These are phyloP conservation scores for Agrilus planipennis DNA, from an alignment of 1,140 invertebrate species.

Conservation along the genomic window DNA sequence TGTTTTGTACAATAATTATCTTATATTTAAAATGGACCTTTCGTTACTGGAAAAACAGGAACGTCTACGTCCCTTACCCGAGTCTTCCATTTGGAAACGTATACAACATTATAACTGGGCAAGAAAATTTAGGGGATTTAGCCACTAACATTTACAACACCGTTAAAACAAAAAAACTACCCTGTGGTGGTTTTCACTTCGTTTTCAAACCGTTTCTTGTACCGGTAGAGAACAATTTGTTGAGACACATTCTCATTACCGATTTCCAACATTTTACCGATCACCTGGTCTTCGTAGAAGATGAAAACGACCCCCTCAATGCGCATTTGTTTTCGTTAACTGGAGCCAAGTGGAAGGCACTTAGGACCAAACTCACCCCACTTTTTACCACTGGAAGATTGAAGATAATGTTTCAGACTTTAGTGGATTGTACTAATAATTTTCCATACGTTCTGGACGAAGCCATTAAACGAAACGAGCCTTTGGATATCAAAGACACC, in stretches of 20 bases:
- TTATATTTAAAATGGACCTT: slow-evolving; percentile 8
- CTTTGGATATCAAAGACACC: too few species aligned
- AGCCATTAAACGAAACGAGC: too few species aligned
- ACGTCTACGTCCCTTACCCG: slow-evolving; percentile 7
- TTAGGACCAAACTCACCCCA: slow-evolving; percentile 34
- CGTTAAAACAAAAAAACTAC: slow-evolving; percentile 1
- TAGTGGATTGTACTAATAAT: background rate
- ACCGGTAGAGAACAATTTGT: too few species aligned
- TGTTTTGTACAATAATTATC: too few species aligned
- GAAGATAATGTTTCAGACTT: slow-evolving; percentile 1
- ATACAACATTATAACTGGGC: background rate
- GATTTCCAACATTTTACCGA: slow-evolving; percentile 38
- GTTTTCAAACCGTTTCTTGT: too few species aligned
- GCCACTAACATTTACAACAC: too few species aligned
- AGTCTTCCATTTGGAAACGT: slow-evolving; percentile 12
- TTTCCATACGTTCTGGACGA: too few species aligned
- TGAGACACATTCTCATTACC: slow-evolving; percentile 34
- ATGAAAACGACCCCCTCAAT: slow-evolving; percentile 33
- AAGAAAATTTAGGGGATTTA: background rate
- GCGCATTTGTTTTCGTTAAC: slow-evolving; percentile 35
- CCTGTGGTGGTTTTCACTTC: slow-evolving; percentile 8
- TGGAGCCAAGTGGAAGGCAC: slow-evolving; percentile 36
- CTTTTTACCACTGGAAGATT: slow-evolving; percentile 20
- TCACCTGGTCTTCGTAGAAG: slow-evolving; percentile 30
- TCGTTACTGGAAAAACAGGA: slow-evolving; percentile 11